Evolutionary conservation across 37 sponge, comb jelly and placozoan species (phyloP), one percentile per base, ranked within the genome.

Genomic region (Cliona cf. orientalis): DNA sequence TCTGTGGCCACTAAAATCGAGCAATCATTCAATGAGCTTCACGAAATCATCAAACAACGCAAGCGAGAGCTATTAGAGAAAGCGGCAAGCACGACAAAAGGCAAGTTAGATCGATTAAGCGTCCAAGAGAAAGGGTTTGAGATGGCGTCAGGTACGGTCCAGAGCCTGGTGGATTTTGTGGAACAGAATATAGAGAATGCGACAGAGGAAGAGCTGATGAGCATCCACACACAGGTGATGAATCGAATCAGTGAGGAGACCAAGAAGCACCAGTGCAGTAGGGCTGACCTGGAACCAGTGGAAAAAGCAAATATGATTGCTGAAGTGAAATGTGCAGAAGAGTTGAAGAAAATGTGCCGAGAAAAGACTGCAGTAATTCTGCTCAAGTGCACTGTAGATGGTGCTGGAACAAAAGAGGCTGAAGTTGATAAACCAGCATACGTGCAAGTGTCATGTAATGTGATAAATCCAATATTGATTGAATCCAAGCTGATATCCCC

Each of bases 31-130:
- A 19, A 72, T 32, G 55, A 49, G 1, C 55, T 72, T 25, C 73
- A 72, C 19, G 19, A 6, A 35, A 46, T 72, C 35, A 31, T 72
- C 5, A 35, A 72, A 4, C 6, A 6, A 32, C 36, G 34, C 5
- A 49, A 72, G 55, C 31, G 49, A 46, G 11, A 49, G 31, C 55
- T 72, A 7, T 72, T 72, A 42, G 55, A 49, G 17, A 55, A 72
- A 19, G 56, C 55, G 12, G 5, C 55, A 49, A 49, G 1, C 2
- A 72, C 39, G 49, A 55, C 49, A 7, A 49, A 7, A 9, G 5
- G 49, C 55, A 72, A 72, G 56, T 22, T 72, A 28, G 2, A 46
- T 14, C 23, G 32, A 22, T 55, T 72, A 5, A 7, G n/a, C 22
- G 35, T 5, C 1, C 73, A 72, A 28, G 34, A 72, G 55, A 72